Base-by-base conservation (phyloP, 2,797 vertebrate genomes). In the Amblyopsis hoosieri region DNA sequence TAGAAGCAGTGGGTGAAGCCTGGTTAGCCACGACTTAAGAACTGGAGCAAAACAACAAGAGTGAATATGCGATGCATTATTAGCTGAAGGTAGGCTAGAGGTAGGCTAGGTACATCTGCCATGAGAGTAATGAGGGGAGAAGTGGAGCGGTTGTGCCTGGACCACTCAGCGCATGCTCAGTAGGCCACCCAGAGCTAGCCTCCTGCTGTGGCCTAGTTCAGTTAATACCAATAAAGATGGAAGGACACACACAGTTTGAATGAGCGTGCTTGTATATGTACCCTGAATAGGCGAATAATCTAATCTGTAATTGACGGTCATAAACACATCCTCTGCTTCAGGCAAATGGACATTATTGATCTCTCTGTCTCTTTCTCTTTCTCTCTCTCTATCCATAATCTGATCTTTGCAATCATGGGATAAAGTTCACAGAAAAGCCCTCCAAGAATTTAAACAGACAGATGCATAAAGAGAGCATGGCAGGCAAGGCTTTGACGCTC, bases 141-240 rank as follows among this genome's bases (percentile, higher is more conserved):
- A 55, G 60, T 12, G 49, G 54, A 59, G 63, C 59, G 58, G 60
- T 49, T 67, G 3, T 72, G 69, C 82, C 78, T 78, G 62, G 79
- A 78, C 83, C 51, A 59, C 51, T 78, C 57, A 67, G 93, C 94
- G 94, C 93, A 92, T 93, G 94, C 94, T 94, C 92, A 12, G 85
- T 79, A 67, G 69, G 81, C 78, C 83, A 63, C 87, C 86, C 85
- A 84, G 61, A 76, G 82, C 85, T 86, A 73, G 79, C 59, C 86
- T 84, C 84, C 84, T 80, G 88, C 74, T 84, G 87, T 92, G 94
- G 87, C 94, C 94, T 94, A 94, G 83, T 94, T 95, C 83, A 84
- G 80, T 81, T 79, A 65, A 82, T 83, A 74, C 84, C 72, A 74
- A 85, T 83, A 87, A 84, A 85, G 84, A 86, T 84, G 86, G 71